phyloP scores from a whole-genome alignment of 2,888 invertebrate genomes.

The Abrostola triplasia region DNA sequence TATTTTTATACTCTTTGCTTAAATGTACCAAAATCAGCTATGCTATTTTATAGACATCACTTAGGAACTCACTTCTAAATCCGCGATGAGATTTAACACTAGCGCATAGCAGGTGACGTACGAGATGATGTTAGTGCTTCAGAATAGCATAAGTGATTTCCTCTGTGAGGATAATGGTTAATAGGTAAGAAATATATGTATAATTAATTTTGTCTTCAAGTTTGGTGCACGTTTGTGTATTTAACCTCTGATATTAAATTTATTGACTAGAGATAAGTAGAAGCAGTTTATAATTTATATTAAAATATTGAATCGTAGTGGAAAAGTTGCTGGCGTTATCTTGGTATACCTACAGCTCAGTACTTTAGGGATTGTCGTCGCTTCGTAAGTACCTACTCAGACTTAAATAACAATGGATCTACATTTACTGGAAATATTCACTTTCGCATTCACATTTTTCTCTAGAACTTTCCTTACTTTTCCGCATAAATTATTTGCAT shows the following conservation, averaged over 20 bases:
- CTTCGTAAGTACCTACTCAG: not conserved
- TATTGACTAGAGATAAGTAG: conserved; percentile 26
- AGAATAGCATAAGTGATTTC: no score
- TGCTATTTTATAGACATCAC: no score
- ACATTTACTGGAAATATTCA: no score
- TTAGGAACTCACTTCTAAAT: no score
- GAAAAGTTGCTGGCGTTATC: conserved; percentile 27
- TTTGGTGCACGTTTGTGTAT: conserved; percentile 6
- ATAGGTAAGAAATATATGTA: not conserved
- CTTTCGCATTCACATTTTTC: no score
- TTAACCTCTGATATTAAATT: conserved; percentile 28
- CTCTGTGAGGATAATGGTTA: not conserved
- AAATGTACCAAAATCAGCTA: no score
- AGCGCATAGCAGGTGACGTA: no score
- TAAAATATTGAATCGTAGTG: conserved; percentile 16
- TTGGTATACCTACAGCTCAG: not conserved
- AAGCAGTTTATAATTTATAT: conserved; percentile 14
- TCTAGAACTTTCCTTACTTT: no score
- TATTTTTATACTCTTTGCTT: no score
- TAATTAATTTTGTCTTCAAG: conserved; percentile 9
- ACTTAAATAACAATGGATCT: not conserved
- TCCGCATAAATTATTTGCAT: no score
- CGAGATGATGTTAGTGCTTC: no score
- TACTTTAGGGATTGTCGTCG: not conserved
- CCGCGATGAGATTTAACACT: no score